Percentiles rank a stretch among this genome's conserved stretches.
Conservation (phyloP, 1,140 invertebrate genomes). For the Ruditapes philippinarum region DNA sequence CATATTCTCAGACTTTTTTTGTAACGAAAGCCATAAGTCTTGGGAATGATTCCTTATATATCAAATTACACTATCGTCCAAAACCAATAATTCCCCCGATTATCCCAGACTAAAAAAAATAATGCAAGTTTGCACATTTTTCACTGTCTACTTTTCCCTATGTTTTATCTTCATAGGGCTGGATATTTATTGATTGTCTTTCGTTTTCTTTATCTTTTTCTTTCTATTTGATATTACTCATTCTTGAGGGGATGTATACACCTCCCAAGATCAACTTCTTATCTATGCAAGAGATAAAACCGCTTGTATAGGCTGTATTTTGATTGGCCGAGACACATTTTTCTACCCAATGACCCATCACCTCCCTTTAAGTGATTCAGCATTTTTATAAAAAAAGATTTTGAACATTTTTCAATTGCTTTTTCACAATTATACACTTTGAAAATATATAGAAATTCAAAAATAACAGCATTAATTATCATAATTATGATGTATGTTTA, state of each 20-base stretch:
- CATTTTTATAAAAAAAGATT: no score
- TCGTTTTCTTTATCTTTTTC: conserved; percentile 10
- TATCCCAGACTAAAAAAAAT: conserved; percentile 5
- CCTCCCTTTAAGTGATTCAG: not conserved
- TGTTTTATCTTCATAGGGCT: not conserved
- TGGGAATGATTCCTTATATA: conserved; percentile 5
- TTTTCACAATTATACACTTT: no score
- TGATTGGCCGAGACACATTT: not conserved
- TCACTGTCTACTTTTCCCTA: not conserved
- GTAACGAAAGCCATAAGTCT: not conserved
- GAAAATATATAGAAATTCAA: no score
- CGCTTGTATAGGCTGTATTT: not conserved
- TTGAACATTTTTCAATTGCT: no score
- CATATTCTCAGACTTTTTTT: not conserved
- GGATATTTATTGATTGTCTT: conserved; percentile 31
- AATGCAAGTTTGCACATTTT: conserved; percentile 29
- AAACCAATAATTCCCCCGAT: conserved; percentile 15
- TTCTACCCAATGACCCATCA: not conserved
- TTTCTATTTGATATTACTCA: conserved; percentile 24
- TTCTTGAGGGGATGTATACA: not conserved
- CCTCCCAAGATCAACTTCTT: not conserved
- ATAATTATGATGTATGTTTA: no score
- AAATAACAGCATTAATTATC: no score
- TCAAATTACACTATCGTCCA: conserved; percentile 29
- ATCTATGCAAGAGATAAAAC: not conserved